Evolutionary conservation across 2,888 invertebrate species (phyloP), one percentile per base, ranked within the genome.

Genomic region (Selenia dentaria): DNA sequence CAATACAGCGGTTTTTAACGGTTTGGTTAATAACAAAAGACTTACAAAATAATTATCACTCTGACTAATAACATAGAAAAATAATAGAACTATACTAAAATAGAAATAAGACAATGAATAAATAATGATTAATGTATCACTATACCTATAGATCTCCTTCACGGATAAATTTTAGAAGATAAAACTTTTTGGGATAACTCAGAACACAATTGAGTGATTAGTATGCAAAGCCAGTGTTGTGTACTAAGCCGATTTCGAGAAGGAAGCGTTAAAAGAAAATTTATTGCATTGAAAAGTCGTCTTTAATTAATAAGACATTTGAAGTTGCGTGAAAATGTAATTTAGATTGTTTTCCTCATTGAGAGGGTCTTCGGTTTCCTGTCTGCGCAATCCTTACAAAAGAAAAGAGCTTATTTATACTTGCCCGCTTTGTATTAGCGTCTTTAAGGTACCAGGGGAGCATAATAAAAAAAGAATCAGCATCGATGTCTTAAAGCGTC

Each of bases 241-340:
- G 81, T 75, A 80, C 74, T 85, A 88, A 88, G 87, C 84, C 79
- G 83, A 87, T 88, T 89, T 77, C 49, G 67, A 70, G 67, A 57
- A 73, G 76, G 74, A 78, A 78, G 75, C 83, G 83, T 79, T 88
- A 85, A 88, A 89, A 89, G 89, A 88, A 89, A 89, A 90, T 90
- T 88, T 89, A 90, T 90, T 70, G 86, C 89, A 90, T 88, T 86
- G 88, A 88, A 87, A 88, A 90, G 89, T 90, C 88, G 77, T 79
- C 74, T 70, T 86, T 85, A 90, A 90, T 90, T 90, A 90, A 90
- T 90, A 89, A 90, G 89, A 88, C 90, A 89, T 89, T 89, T 90
- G 88, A 87, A 90, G 90, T 90, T 87, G 89, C 89, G 89, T 90
- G 90, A 90, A 90, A 90, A 90, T 89, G 90, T 90, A 90, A 90